Evolutionary conservation across 2,797 vertebrate species (phyloP).

Genomic region (Nothura maculosa): DNA sequence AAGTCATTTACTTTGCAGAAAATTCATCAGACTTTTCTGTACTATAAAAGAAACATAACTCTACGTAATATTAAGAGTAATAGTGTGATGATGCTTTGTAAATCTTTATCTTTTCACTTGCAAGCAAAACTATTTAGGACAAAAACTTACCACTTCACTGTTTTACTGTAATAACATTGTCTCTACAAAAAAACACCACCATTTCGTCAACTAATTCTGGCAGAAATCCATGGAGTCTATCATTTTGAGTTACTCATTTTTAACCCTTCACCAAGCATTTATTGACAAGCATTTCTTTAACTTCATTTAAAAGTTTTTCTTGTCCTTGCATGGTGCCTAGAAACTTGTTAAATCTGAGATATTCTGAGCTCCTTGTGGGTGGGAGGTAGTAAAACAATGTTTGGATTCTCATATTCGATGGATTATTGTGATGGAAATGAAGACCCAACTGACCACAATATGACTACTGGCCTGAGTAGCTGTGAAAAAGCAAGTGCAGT

Average conservation of each 20-base stretch:
- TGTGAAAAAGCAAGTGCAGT: not conserved
- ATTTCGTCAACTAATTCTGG: slow-evolving; percentile 41
- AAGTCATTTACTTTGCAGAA: not conserved
- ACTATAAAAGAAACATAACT: not conserved
- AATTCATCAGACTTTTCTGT: not conserved
- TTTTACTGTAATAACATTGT: slow-evolving; percentile 34
- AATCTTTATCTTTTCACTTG: slow-evolving; percentile 44
- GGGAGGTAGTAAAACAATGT: slow-evolving; percentile 26
- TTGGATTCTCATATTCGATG: slow-evolving; percentile 36
- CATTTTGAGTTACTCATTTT: slow-evolving; percentile 57
- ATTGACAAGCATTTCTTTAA: slow-evolving; percentile 50
- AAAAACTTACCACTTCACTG: slow-evolving; percentile 22
- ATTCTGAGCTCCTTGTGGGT: slow-evolving; percentile 34
- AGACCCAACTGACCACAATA: not conserved
- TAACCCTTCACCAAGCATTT: slow-evolving; percentile 34
- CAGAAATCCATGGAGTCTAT: slow-evolving; percentile 40
- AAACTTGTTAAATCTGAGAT: slow-evolving; percentile 36
- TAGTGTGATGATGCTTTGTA: not conserved
- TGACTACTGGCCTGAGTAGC: not conserved
- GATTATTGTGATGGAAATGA: slow-evolving; percentile 9
- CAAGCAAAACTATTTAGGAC: slow-evolving; percentile 38
- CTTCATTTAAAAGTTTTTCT: slow-evolving; percentile 42
- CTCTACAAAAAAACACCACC: slow-evolving; percentile 22
- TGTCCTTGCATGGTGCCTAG: slow-evolving; percentile 44
- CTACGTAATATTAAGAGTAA: slow-evolving; percentile 17